Conservation (phyloP, 2,888 invertebrate genomes). For the Melanargia galathea region DNA sequence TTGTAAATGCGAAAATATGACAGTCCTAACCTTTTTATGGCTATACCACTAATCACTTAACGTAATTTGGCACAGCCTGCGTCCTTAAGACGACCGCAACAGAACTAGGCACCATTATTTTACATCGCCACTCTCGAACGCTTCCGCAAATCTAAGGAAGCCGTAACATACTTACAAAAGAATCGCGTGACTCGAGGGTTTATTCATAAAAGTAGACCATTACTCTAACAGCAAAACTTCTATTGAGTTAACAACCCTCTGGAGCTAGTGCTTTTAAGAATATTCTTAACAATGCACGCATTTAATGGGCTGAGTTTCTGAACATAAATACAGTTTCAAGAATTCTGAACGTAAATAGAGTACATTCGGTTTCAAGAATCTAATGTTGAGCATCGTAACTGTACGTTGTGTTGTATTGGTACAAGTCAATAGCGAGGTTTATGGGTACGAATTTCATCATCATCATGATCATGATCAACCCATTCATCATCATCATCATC, state of each 20-base stretch:
- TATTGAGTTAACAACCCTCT: slow-evolving; percentile 33
- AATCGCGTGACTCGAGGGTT: slow-evolving; percentile 38
- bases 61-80: no score
- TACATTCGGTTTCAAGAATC: no score
- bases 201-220: slow-evolving; percentile 41
- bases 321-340: background rate
- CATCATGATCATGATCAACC: no score
- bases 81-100: no score
- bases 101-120: slow-evolving; percentile 1
- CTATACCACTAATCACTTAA: no score
- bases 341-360: background rate
- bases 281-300: slow-evolving; percentile 11
- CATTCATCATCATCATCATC: no score
- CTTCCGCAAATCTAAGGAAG: slow-evolving; percentile 29
- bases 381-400: no score
- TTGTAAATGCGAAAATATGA: no score
- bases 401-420: no score
- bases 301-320: slow-evolving; percentile 7
- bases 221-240: slow-evolving; percentile 32
- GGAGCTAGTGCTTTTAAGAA: slow-evolving; percentile 26
- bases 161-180: slow-evolving; percentile 33
- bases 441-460: no score
- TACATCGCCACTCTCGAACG: slow-evolving; percentile 6
- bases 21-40: no score
- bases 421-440: no score